Percentiles rank a stretch among this genome's conserved stretches.
These are phyloP conservation scores for Sternarchorhynchus goeldii DNA, from an alignment of 2,797 vertebrate genomes.

Conservation along the genomic window DNA sequence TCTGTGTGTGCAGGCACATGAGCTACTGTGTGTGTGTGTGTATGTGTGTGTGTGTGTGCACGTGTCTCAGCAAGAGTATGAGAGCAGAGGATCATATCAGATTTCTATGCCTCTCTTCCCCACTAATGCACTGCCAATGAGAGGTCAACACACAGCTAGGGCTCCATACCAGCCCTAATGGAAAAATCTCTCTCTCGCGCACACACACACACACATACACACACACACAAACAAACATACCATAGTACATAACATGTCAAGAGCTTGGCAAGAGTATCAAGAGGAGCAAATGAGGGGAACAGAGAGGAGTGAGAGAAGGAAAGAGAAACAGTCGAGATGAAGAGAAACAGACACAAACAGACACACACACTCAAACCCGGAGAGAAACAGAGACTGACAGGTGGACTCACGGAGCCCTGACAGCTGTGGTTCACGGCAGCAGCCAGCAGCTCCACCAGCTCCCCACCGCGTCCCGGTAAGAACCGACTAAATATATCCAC, in stretches of 20 bases:
- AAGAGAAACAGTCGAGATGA: background rate
- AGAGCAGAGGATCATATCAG: slow-evolving; percentile 28
- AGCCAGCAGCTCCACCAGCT: background rate
- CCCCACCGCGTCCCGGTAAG: background rate
- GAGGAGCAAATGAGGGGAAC: too few species aligned
- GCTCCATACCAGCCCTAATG: slow-evolving; percentile 23
- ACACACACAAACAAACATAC: slow-evolving; percentile 27
- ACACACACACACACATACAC: background rate
- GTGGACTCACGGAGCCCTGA: background rate
- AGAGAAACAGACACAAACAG: background rate
- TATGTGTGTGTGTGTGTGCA: slow-evolving; percentile 9
- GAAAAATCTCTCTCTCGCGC: background rate
- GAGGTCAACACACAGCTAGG: slow-evolving; percentile 38
- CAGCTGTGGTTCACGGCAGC: slow-evolving; percentile 19
- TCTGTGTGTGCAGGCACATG: background rate
- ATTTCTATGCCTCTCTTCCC: slow-evolving; percentile 48
- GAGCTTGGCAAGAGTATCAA: too few species aligned
- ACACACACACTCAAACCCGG: background rate
- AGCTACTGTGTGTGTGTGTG: slow-evolving; percentile 12
- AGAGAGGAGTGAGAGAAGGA: background rate
- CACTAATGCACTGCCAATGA: slow-evolving; percentile 53
- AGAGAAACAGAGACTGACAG: background rate
- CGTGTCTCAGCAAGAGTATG: slow-evolving; percentile 21
- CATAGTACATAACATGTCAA: background rate
- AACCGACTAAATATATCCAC: slow-evolving; percentile 18